phyloP scores from a whole-genome alignment of 2,888 invertebrate genomes.

The Biston stratarius region DNA sequence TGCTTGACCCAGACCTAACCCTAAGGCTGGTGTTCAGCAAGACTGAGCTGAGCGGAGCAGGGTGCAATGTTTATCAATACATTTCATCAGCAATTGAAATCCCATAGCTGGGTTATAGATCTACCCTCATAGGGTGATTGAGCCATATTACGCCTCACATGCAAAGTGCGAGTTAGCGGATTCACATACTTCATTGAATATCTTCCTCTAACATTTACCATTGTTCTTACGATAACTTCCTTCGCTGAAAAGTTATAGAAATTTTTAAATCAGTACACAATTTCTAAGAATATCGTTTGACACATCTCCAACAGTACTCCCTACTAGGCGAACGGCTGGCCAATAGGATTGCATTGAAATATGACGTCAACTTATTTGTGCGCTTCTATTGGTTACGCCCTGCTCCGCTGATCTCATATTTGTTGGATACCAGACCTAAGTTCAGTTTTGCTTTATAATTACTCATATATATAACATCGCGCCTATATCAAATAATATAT shows the following conservation, averaged over 20 bases:
- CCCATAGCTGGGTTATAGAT: neutral
- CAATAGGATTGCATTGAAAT: neutral
- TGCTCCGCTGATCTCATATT: neutral
- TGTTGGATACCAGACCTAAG: conserved; percentile 1
- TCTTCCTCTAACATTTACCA: too few relatives aligned
- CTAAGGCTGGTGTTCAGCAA: conserved; percentile 4
- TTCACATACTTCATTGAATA: too few relatives aligned
- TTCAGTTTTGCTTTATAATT: conserved; percentile 56
- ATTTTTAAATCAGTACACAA: too few relatives aligned
- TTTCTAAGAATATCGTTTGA: too few relatives aligned
- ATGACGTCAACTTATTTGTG: neutral
- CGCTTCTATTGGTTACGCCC: neutral
- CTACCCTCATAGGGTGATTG: too few relatives aligned
- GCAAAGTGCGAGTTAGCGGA: too few relatives aligned
- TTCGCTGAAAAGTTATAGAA: too few relatives aligned
- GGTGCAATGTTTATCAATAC: too few relatives aligned
- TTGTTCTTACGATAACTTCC: too few relatives aligned
- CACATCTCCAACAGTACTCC: too few relatives aligned
- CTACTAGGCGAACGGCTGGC: neutral
- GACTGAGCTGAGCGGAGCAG: too few relatives aligned
- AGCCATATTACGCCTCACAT: too few relatives aligned
- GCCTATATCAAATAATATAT: conserved; percentile 21
- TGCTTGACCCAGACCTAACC: conserved; percentile 64
- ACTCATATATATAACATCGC: neutral
- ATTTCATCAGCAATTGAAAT: neutral